Conservation (phyloP, 1,140 invertebrate species). For the Antheraea pernyi region DNA sequence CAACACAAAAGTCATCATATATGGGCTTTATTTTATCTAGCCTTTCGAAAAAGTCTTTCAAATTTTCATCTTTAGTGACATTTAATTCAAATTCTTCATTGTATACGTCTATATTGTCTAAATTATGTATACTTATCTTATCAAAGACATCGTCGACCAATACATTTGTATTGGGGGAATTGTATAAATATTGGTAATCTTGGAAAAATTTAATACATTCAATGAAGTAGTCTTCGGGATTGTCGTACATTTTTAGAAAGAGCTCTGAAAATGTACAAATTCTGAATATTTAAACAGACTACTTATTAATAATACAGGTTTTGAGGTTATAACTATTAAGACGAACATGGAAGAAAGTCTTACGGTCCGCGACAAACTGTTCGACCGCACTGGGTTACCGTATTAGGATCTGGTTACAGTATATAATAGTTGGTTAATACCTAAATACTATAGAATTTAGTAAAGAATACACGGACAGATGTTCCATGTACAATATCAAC, state of each 20-base stretch:
- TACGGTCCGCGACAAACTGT: too few relatives aligned
- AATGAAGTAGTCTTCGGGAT: constrained; percentile 8
- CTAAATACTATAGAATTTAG: too few relatives aligned
- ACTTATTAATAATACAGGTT: too few relatives aligned
- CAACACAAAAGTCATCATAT: constrained; percentile 34
- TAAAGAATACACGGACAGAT: too few relatives aligned
- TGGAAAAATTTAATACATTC: background rate
- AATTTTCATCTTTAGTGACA: background rate
- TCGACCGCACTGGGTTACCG: too few relatives aligned
- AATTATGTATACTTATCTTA: constrained; percentile 55
- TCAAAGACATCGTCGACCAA: constrained; percentile 79
- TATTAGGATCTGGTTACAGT: too few relatives aligned
- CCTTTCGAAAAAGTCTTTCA: constrained; percentile 34
- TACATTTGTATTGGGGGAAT: constrained; percentile 82
- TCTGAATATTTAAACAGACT: background rate
- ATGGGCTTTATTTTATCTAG: constrained; percentile 32
- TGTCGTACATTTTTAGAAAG: background rate
- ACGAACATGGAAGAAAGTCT: too few relatives aligned
- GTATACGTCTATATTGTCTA: constrained; percentile 36
- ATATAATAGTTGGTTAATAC: too few relatives aligned
- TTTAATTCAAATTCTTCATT: constrained; percentile 39
- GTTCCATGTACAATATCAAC: too few relatives aligned
- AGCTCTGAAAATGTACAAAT: background rate
- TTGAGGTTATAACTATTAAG: too few relatives aligned
- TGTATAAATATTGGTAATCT: constrained; percentile 10